Evolutionary conservation across 2,797 vertebrate species (phyloP).

Genomic region (Mus spretus): DNA sequence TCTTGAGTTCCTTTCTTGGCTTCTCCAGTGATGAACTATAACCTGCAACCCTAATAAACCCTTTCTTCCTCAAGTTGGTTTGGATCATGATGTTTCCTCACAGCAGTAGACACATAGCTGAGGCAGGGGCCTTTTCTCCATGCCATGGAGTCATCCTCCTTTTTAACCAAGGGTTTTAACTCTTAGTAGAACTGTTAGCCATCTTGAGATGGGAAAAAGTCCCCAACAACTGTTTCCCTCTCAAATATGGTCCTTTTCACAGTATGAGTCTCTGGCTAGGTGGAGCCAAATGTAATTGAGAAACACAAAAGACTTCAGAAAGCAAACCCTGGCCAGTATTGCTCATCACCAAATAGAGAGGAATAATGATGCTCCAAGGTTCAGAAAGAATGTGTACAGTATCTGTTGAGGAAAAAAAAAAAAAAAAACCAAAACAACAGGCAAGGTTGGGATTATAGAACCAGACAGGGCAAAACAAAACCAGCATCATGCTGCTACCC

Average conservation of each 20-base stretch:
- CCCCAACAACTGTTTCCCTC: background rate
- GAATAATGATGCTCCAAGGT: background rate
- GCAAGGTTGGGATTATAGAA: constrained; percentile 4
- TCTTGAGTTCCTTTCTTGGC: background rate
- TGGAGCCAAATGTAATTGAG: background rate
- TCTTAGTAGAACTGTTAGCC: background rate
- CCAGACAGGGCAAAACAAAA: background rate
- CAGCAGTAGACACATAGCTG: too few relatives aligned
- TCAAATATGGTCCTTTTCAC: background rate
- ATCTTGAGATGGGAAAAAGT: background rate
- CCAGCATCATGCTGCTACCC: background rate
- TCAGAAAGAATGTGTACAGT: background rate
- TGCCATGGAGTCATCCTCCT: background rate
- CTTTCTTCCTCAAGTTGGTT: background rate
- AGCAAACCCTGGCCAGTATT: background rate
- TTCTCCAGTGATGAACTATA: background rate
- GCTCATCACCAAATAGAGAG: background rate
- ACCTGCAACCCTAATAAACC: background rate
- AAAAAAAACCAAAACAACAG: background rate
- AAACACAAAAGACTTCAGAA: constrained; percentile 49
- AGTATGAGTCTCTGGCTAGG: background rate
- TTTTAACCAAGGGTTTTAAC: background rate
- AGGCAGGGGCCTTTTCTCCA: accelerated
- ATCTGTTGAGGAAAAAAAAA: background rate
- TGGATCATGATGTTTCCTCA: background rate